These are phyloP conservation scores for Neostethus bicornis DNA, from an alignment of 2,797 vertebrate genomes.

Conservation along the genomic window DNA sequence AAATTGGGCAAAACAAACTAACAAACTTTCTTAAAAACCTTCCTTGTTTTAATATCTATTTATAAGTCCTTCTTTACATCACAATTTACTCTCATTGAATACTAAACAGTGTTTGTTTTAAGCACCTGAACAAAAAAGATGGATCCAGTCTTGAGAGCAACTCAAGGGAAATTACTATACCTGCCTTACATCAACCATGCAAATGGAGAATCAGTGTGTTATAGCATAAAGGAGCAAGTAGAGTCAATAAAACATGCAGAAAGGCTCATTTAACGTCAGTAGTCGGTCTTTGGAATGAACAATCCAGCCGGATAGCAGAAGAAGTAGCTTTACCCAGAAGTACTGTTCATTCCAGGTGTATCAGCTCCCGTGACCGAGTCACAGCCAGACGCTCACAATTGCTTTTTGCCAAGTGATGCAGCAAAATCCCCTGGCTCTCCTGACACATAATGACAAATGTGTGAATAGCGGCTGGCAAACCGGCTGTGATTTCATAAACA, in stretches of 20 bases:
- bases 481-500: conserved; percentile 62
- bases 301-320: conserved; percentile 42
- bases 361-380: conserved; percentile 28
- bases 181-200: conserved; percentile 24
- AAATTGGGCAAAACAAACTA: neutral
- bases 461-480: conserved; percentile 56
- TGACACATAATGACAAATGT: conserved; percentile 66
- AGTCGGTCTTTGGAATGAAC: conserved; percentile 22
- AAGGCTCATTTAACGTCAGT: conserved; percentile 24
- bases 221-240: conserved; percentile 22
- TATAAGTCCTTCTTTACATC: conserved; percentile 32
- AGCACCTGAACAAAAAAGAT: conserved; percentile 45
- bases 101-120: conserved; percentile 43
- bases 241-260: conserved; percentile 21
- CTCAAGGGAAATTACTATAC: conserved; percentile 31
- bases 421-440: conserved; percentile 49
- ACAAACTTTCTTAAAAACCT: conserved; percentile 13
- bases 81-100: conserved; percentile 19
- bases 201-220: conserved; percentile 28
- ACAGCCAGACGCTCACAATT: conserved; percentile 46
- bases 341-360: conserved; percentile 52
- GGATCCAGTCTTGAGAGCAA: conserved; percentile 33
- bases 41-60: conserved; percentile 9
- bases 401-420: conserved; percentile 66
- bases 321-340: conserved; percentile 35